Percentiles rank a stretch among this genome's conserved stretches.
Conservation (phyloP, 2,888 invertebrate species). For the Agrochola circellaris region DNA sequence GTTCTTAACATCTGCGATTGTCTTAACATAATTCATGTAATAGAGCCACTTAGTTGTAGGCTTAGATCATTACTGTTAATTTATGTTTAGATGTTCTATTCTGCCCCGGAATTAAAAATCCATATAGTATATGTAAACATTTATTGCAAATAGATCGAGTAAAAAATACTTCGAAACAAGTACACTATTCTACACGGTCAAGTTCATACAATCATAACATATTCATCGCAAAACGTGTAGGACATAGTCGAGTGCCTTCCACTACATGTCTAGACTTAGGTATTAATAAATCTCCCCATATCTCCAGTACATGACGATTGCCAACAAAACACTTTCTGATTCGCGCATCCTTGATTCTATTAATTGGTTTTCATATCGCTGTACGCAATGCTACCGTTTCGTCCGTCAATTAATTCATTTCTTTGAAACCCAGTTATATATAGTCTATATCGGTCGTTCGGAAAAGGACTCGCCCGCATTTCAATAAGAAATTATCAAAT, state of each 20-base stretch:
- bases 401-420: conserved; percentile 70
- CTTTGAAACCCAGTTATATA: conserved; percentile 65
- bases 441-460: conserved; percentile 69
- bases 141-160: neutral
- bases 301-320: conserved; percentile 58
- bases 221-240: conserved; percentile 61
- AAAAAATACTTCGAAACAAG: conserved; percentile 9
- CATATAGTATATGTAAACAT: neutral
- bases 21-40: conserved; percentile 10
- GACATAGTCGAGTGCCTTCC: conserved; percentile 43
- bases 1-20: neutral
- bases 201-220: conserved; percentile 43
- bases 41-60: neutral
- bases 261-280: conserved; percentile 28
- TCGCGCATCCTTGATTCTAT: conserved; percentile 72
- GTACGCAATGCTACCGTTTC: conserved; percentile 66
- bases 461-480: conserved; percentile 73
- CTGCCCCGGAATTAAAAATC: neutral
- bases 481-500: conserved; percentile 89
- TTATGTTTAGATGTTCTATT: neutral
- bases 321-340: conserved; percentile 67
- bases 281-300: conserved; percentile 59
- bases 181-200: conserved; percentile 29
- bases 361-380: conserved; percentile 70
- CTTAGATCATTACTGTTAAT: neutral